A percentile compares a stretch with the other conserved stretches of the same genome.
These are phyloP conservation scores for Contarinia nasturtii DNA, from an alignment of 1,140 invertebrate genomes.

Conservation along the genomic window DNA sequence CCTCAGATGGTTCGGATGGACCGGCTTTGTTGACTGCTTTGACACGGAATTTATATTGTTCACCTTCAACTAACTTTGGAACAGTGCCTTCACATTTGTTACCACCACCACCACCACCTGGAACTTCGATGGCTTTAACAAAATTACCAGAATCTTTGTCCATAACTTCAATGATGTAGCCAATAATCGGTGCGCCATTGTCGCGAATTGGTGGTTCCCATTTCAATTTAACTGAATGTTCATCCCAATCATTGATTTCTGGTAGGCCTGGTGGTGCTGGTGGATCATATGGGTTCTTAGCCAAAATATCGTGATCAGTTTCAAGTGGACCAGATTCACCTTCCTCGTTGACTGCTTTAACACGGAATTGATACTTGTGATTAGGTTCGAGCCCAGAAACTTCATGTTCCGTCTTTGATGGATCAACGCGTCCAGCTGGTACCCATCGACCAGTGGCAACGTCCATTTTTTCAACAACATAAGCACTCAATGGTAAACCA, in stretches of 20 bases:
- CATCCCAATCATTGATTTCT: slow-evolving; percentile 84
- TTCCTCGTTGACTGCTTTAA: slow-evolving; percentile 88
- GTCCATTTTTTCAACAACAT: slow-evolving; percentile 87
- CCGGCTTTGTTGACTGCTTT: slow-evolving; percentile 92
- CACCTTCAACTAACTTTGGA: slow-evolving; percentile 77
- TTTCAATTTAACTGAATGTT: slow-evolving; percentile 79
- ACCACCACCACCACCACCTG: too few relatives aligned
- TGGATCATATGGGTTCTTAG: slow-evolving; percentile 91
- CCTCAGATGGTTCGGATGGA: slow-evolving; percentile 82
- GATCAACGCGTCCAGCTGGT: slow-evolving; percentile 70
- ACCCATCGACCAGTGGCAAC: slow-evolving; percentile 69
- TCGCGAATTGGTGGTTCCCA: slow-evolving; percentile 92
- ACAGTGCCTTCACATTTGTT: slow-evolving; percentile 66
- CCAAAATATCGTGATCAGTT: slow-evolving; percentile 64
- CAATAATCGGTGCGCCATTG: slow-evolving; percentile 88
- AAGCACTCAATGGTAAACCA: slow-evolving; percentile 74
- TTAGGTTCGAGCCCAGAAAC: slow-evolving; percentile 79
- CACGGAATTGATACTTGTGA: slow-evolving; percentile 87
- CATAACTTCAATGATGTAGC: slow-evolving; percentile 69
- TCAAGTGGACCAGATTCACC: slow-evolving; percentile 87
- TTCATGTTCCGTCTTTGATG: slow-evolving; percentile 66
- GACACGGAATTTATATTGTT: slow-evolving; percentile 89
- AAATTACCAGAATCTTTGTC: slow-evolving; percentile 36
- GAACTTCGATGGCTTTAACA: slow-evolving; percentile 50
- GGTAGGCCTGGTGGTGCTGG: slow-evolving; percentile 79